Evolutionary conservation across 2,113 vertebrate species (phyloP), one percentile per base, ranked within the genome.

Genomic region (Epinephelus cyanopodus): DNA sequence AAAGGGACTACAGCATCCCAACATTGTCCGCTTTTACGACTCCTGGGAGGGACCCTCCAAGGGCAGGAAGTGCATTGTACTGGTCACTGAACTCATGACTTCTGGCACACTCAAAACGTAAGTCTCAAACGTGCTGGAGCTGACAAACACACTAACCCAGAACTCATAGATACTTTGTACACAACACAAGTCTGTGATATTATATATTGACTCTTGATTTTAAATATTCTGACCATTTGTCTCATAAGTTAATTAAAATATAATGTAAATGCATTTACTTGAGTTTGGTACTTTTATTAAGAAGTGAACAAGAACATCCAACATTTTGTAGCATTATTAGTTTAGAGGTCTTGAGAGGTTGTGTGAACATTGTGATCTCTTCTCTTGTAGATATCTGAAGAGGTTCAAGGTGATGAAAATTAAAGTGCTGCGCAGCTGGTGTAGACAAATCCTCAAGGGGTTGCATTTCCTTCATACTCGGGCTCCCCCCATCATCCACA

Each of bases 361-460:
- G 8, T 74, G 4, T 75, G 10, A 57, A 63, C 56, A 70, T 47
- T 1, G 10, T 74, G 17, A 25, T 82, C 21, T 73, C 4, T 83
- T 79, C 9, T 76, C 33, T 76, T 85, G 8, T 72, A 99, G 98
- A 90, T 99, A 99, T 88, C 94, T 99, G 88, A 99, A 99, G 93
- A 96, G 98, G 87, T 99, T 99, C 93, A 99, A 99, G 90, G 97
- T 99, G 95, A 99, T 99, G 98, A 99, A 99, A 96, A 99, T 99
- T 82, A 99, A 99, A 95, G 98, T 99, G 3, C 92, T 99, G 2
- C 96, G 98, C 70, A 99, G 98, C 93, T 99, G 98, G 98, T 99
- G 98, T 91, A 95, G 97, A 83, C 98, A 99, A 91, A 99, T 99
- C 85, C 94, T 99, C 87, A 99, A 99, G 92, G 98, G 98, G 21